Conservation (phyloP, 1,140 invertebrate genomes). For the Papilio polytes region DNA sequence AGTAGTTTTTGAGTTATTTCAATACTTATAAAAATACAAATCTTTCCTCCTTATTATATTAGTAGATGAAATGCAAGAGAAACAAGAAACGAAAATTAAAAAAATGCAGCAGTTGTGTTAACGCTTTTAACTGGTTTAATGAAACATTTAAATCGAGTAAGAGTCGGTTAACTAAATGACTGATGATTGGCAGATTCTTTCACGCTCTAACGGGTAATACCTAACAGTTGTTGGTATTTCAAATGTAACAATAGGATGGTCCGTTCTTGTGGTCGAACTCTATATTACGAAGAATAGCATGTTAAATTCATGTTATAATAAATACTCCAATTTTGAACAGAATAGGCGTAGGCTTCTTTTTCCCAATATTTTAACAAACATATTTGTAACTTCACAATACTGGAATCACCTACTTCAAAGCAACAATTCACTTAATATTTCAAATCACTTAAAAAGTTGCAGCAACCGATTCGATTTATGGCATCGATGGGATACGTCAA, state of each 20-base stretch:
- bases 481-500: constrained; percentile 46
- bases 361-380: background rate
- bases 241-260: background rate
- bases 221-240: background rate
- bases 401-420: background rate
- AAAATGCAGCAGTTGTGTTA: background rate
- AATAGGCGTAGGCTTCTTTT: background rate
- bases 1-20: too few species aligned
- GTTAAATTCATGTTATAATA: background rate
- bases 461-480: constrained; percentile 41
- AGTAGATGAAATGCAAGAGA: background rate
- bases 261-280: background rate
- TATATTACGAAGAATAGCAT: background rate
- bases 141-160: constrained; percentile 3
- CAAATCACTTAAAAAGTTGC: constrained; percentile 40
- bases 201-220: constrained; percentile 1
- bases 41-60: too few species aligned
- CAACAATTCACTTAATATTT: background rate
- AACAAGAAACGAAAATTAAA: background rate
- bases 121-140: constrained; percentile 22
- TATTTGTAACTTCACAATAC: background rate
- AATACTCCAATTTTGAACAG: background rate
- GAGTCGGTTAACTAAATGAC: constrained; percentile 25
- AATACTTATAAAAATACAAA: too few species aligned
- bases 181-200: constrained; percentile 15